Conservation (phyloP, 2,888 invertebrate species). For the Leptopilina drosophilae region DNA sequence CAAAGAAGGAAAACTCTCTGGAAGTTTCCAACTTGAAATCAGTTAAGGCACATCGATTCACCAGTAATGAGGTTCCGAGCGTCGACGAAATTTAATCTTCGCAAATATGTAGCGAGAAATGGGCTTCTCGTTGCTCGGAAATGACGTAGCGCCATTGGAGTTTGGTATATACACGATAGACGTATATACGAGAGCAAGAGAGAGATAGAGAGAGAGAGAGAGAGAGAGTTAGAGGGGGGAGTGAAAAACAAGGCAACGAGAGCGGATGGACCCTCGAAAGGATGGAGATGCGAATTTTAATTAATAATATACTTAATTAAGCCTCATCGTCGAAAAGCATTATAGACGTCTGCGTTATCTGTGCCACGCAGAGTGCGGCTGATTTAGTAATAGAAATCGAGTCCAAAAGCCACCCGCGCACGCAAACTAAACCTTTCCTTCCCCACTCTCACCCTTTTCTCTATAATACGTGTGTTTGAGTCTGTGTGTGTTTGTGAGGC, state of each 20-base stretch:
- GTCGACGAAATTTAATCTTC: slow-evolving; percentile 62
- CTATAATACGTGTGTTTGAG: not conserved
- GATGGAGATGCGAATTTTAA: slow-evolving; percentile 65
- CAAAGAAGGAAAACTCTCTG: slow-evolving; percentile 36
- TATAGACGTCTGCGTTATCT: slow-evolving; percentile 63
- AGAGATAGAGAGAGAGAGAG: too few species aligned
- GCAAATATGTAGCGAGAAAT: slow-evolving; percentile 59
- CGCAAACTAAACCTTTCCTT: slow-evolving; percentile 63
- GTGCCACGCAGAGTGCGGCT: slow-evolving; percentile 61
- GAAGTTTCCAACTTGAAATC: slow-evolving; percentile 38
- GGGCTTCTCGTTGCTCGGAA: slow-evolving; percentile 52
- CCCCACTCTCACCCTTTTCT: too few species aligned
- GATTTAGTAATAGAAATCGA: slow-evolving; percentile 70
- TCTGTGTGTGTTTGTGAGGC: not conserved
- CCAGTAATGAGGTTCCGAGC: slow-evolving; percentile 36
- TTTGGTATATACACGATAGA: not conserved
- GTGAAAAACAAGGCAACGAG: too few species aligned
- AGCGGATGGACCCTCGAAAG: not conserved
- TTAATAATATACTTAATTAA: slow-evolving; percentile 73
- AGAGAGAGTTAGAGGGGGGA: too few species aligned
- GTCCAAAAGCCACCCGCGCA: slow-evolving; percentile 60
- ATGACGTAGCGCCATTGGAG: slow-evolving; percentile 34
- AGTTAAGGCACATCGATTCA: slow-evolving; percentile 40
- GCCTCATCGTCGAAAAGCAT: slow-evolving; percentile 64
- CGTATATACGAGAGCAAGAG: too few species aligned